A percentile compares a stretch with the other conserved stretches of the same genome.
These are phyloP conservation scores for Eupithecia insigniata DNA, from an alignment of 2,888 invertebrate species.

Conservation along the genomic window DNA sequence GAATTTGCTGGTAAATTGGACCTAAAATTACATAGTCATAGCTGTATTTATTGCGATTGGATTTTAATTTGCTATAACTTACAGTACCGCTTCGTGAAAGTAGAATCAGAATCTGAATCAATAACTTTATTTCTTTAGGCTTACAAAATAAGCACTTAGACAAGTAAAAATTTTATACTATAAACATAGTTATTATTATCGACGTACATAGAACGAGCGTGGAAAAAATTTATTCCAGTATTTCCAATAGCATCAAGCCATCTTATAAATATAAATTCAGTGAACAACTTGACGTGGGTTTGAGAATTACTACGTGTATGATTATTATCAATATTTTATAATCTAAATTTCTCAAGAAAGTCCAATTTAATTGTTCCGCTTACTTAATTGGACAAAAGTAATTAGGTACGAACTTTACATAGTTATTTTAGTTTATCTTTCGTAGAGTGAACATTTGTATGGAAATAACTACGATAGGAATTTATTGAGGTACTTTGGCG, in stretches of 20 bases:
- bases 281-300: neutral
- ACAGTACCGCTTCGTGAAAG: constrained; percentile 14
- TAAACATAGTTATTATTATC: too few species aligned
- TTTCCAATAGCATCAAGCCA: neutral
- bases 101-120: too few species aligned
- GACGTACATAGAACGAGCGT: too few species aligned
- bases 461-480: constrained; percentile 26
- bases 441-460: constrained; percentile 35
- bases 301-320: neutral
- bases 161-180: too few species aligned
- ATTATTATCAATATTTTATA: neutral
- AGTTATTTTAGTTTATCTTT: constrained; percentile 1
- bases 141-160: too few species aligned
- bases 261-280: neutral
- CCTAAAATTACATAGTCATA: constrained; percentile 22
- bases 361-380: constrained; percentile 31
- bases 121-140: too few species aligned
- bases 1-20: constrained; percentile 25
- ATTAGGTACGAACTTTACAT: neutral
- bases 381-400: constrained; percentile 10
- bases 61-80: constrained; percentile 17
- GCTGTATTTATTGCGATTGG: constrained; percentile 13
- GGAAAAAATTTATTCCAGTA: constrained; percentile 2
- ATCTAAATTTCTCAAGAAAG: neutral
- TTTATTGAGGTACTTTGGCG: neutral